Percentiles rank a stretch among this genome's conserved stretches.
Evolutionary conservation across 2,113 vertebrate genomes (phyloP).

Genomic region (Rhinichthys klamathensis): DNA sequence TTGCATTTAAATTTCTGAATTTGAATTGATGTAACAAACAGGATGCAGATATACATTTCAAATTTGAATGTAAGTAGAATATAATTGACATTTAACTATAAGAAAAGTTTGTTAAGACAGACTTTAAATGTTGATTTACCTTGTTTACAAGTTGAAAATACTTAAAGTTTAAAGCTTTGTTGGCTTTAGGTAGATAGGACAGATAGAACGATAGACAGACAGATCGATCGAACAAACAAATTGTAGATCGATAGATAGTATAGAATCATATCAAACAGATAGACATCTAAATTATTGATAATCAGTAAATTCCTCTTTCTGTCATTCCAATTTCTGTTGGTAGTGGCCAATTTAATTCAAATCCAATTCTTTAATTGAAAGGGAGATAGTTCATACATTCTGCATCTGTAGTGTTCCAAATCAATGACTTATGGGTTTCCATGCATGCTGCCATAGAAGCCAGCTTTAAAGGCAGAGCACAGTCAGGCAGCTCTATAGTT

Average conservation of each 20-base stretch:
- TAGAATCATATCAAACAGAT: not conserved
- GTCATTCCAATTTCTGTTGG: not conserved
- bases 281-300: too few species aligned
- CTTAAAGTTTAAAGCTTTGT: not conserved
- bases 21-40: not conserved
- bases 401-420: not conserved
- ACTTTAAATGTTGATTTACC: not conserved
- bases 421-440: not conserved
- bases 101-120: too few species aligned
- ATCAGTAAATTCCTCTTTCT: too few species aligned
- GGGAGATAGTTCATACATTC: not conserved
- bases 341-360: not conserved
- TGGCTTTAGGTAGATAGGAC: not conserved
- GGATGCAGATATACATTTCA: too few species aligned
- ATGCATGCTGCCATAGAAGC: not conserved
- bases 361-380: not conserved
- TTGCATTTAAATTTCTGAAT: not conserved
- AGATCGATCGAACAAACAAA: not conserved
- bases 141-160: not conserved
- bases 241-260: too few species aligned
- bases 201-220: not conserved
- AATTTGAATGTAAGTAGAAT: too few species aligned
- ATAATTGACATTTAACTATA: not conserved
- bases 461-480: slow-evolving; percentile 7
- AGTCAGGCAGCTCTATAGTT: not conserved